Evolutionary conservation across 2,113 vertebrate species (phyloP).

Genomic region (Ictalurus furcatus): DNA sequence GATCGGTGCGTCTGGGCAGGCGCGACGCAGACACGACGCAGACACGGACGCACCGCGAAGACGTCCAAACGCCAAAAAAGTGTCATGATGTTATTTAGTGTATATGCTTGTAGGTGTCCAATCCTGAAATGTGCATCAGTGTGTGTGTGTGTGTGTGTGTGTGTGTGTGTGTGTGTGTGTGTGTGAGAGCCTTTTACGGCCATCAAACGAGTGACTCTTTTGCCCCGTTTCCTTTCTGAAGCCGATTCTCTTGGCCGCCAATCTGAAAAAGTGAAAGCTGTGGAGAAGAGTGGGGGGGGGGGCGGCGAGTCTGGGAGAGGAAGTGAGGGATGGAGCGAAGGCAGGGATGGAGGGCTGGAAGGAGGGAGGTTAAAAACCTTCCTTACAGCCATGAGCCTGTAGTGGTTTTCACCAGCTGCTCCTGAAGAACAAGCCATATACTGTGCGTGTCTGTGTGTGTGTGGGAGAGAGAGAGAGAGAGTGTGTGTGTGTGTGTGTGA

Average conservation of each 20-base stretch:
- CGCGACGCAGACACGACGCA: no score
- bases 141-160: slow-evolving; percentile 17
- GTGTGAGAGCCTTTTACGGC: slow-evolving; percentile 18
- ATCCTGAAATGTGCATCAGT: not conserved
- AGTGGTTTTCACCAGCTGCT: slow-evolving; percentile 73
- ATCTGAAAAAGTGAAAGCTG: slow-evolving; percentile 65
- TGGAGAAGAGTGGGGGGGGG: slow-evolving; percentile 47
- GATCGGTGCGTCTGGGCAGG: not conserved
- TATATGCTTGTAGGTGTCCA: not conserved
- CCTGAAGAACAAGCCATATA: slow-evolving; percentile 67
- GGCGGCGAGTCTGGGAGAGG: slow-evolving; percentile 54
- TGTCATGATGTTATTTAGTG: not conserved
- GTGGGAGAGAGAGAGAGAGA: no score
- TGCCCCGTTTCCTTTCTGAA: slow-evolving; percentile 45
- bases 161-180: slow-evolving; percentile 16
- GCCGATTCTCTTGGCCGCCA: slow-evolving; percentile 59
- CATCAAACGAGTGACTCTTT: slow-evolving; percentile 29
- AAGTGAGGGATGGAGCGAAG: slow-evolving; percentile 45
- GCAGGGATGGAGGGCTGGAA: not conserved
- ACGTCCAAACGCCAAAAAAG: not conserved
- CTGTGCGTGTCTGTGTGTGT: slow-evolving; percentile 56
- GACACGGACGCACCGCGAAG: no score
- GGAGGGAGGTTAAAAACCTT: slow-evolving; percentile 16
- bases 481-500: not conserved
- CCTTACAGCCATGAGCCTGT: slow-evolving; percentile 65